Evolutionary conservation across 2,797 vertebrate genomes (phyloP), one percentile per base, ranked within the genome.

Genomic region (Anisognathus igniventris): DNA sequence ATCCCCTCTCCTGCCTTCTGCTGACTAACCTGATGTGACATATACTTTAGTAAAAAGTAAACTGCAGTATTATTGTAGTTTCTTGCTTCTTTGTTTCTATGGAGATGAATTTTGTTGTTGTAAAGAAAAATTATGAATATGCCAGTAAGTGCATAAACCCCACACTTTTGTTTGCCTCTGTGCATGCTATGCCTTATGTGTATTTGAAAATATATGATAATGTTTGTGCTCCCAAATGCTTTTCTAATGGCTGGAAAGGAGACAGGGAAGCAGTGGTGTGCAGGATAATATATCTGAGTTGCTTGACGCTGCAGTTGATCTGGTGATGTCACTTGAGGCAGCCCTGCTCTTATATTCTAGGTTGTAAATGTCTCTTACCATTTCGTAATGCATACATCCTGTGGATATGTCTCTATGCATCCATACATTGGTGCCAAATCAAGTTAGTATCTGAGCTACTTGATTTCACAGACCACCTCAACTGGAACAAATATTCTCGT

Each of bases 321-420:
- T 96, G 97, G 97, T 98, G 98, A 98, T 98, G 98, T 98, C 98
- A 98, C 96, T 98, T 95, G 96, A 96, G 96, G 94, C 97, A 96
- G 96, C 88, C 96, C 96, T 95, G 92, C 97, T 97, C 97, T 96
- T 97, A 97, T 93, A 97, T 97, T 97, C 97, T 97, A 94, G 97
- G 97, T 97, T 98, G 97, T 98, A 98, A 98, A 98, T 98, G 98
- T 97, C 97, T 97, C 95, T 97, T 97, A 96, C 68, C 94, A 97
- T 98, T 97, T 97, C 56, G 6, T 94, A 97, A 97, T 97, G 97
- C 97, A 97, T 97, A 95, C 93, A 96, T 98, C 97, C 97, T 96
- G 89, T 96, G 93, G 91, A 79, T 95, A 72, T 94, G 96, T 96
- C 96, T 97, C 95, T 92, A 39, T 93, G 96, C 97, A 97, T 96